phyloP scores from a whole-genome alignment of 2,113 vertebrate species.

The Heterotis niloticus region DNA sequence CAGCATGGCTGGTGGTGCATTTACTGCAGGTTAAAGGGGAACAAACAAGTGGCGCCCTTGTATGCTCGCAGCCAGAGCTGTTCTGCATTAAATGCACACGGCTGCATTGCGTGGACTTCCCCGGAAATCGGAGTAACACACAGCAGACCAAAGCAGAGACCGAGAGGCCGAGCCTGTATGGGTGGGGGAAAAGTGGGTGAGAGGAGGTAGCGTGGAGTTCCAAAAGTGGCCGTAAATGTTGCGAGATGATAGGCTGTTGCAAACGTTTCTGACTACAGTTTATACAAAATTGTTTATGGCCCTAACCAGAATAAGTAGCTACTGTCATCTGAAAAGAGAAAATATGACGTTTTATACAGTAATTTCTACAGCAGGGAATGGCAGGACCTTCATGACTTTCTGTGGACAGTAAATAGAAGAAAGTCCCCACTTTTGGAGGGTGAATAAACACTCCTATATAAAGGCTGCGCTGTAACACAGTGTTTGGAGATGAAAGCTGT shows the following conservation, averaged over 20 bases:
- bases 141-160: neutral
- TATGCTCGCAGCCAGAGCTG: neutral
- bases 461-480: neutral
- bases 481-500: neutral
- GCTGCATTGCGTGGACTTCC: neutral
- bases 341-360: neutral
- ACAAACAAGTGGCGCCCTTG: no score
- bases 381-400: neutral
- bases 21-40: no score
- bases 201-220: neutral
- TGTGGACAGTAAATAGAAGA: neutral
- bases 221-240: neutral
- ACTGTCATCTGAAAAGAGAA: neutral
- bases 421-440: neutral
- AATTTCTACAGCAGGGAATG: neutral
- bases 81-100: conserved; percentile 10
- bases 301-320: neutral
- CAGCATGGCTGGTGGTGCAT: no score
- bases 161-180: no score
- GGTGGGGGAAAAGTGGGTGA: no score
- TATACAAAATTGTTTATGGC: neutral
- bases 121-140: neutral
- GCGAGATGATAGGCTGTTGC: neutral
- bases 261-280: neutral
- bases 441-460: neutral